phyloP scores from a whole-genome alignment of 2,888 invertebrate species.

The Mythimna lalbum region DNA sequence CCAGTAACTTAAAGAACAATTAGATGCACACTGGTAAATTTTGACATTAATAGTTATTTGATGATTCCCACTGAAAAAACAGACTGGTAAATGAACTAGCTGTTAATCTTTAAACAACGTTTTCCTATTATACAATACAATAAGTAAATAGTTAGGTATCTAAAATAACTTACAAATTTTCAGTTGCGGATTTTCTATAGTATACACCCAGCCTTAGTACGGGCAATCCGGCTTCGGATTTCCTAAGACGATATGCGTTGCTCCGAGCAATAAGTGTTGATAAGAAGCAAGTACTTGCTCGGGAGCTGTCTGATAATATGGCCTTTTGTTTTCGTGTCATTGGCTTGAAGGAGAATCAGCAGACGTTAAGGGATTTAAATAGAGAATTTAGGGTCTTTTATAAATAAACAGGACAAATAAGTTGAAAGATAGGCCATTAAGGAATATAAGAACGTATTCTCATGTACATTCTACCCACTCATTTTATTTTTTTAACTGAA shows the following conservation, averaged over 20 bases:
- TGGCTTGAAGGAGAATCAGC: neutral
- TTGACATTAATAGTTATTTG: no score
- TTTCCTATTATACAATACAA: neutral
- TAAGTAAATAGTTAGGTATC: no score
- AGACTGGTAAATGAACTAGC: no score
- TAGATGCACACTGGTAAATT: no score
- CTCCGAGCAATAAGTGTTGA: slow-evolving; percentile 59
- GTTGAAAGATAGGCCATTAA: no score
- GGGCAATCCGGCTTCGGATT: slow-evolving; percentile 56
- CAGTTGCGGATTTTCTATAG: neutral
- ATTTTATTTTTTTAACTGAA: no score
- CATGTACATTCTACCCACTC: no score
- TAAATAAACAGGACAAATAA: no score
- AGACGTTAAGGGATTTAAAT: neutral
- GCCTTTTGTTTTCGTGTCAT: slow-evolving; percentile 26
- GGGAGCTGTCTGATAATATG: slow-evolving; percentile 13
- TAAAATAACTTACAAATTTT: neutral
- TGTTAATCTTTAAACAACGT: neutral
- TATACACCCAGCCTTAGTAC: slow-evolving; percentile 22
- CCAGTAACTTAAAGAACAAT: no score
- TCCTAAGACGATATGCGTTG: slow-evolving; percentile 55
- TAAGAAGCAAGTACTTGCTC: slow-evolving; percentile 47
- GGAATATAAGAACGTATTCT: no score
- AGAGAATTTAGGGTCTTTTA: no score
- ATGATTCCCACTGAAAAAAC: no score